Evolutionary conservation across 1,140 invertebrate genomes (phyloP).

Genomic region (Phenacoccus solenopsis): DNA sequence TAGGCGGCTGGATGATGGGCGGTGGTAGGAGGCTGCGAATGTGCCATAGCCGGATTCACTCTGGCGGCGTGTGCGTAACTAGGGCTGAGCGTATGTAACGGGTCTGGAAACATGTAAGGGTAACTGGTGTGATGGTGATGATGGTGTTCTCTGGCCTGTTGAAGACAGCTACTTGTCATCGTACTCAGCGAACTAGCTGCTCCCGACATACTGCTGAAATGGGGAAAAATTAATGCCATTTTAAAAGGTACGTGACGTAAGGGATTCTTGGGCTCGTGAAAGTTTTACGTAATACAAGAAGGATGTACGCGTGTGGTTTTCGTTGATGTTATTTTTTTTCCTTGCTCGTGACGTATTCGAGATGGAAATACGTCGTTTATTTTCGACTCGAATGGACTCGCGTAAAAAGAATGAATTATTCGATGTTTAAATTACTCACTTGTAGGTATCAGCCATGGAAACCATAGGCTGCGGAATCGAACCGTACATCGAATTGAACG

Average conservation of each 20-base stretch:
- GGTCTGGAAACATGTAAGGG: conserved; percentile 86
- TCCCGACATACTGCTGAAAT: conserved; percentile 7
- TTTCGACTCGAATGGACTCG: too few species aligned
- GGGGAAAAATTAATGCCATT: background rate
- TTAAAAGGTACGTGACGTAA: background rate
- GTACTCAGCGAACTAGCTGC: conserved; percentile 38
- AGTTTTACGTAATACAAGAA: too few species aligned
- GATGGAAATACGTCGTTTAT: too few species aligned
- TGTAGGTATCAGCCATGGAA: conserved; percentile 82
- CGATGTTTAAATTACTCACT: too few species aligned
- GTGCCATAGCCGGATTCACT: conserved; percentile 47
- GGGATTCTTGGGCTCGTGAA: background rate
- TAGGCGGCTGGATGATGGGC: conserved; percentile 25
- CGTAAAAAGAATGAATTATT: too few species aligned
- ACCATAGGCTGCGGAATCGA: conserved; percentile 87
- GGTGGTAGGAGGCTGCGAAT: conserved; percentile 41
- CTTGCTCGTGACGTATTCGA: too few species aligned
- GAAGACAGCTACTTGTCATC: conserved; percentile 50
- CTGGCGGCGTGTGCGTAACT: conserved; percentile 47
- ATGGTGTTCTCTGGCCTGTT: conserved; percentile 29
- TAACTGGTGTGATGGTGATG: conserved; percentile 43
- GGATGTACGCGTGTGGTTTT: too few species aligned
- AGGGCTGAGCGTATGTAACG: conserved; percentile 56
- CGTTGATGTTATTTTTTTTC: too few species aligned
- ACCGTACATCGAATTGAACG: conserved; percentile 86